phyloP scores from a whole-genome alignment of 2,888 invertebrate species.

The Poecilus cupreus region DNA sequence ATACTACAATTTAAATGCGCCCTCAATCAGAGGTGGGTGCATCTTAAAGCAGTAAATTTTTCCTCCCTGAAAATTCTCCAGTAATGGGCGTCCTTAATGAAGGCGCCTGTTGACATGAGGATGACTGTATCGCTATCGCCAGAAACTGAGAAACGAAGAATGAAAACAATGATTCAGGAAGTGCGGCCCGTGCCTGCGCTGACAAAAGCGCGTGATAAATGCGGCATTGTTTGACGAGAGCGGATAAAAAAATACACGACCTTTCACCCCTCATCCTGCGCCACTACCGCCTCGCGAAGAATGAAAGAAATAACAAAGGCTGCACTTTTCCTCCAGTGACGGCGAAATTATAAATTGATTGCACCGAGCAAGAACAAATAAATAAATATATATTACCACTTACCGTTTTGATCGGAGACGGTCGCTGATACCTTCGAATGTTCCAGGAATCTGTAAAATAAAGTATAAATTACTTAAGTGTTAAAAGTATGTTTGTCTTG shows the following conservation, averaged over 20 bases:
- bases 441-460: no score
- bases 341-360: not conserved
- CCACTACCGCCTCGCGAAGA: not conserved
- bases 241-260: not conserved
- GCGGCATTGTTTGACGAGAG: constrained; percentile 23
- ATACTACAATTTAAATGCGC: no score
- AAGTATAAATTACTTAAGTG: no score
- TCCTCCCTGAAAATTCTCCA: not conserved
- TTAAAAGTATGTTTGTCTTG: no score
- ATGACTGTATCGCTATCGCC: not conserved
- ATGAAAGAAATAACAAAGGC: constrained; percentile 4
- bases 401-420: no score
- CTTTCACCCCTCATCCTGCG: not conserved
- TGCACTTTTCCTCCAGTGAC: not conserved
- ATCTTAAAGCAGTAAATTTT: no score
- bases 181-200: not conserved
- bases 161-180: constrained; percentile 13
- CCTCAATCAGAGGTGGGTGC: no score
- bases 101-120: no score
- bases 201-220: constrained; percentile 21
- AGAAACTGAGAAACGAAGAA: not conserved
- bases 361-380: no score
- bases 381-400: no score
- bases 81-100: no score
- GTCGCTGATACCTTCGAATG: no score